These are phyloP conservation scores for Abrostola triplasia DNA, from an alignment of 2,888 invertebrate species.

Conservation along the genomic window DNA sequence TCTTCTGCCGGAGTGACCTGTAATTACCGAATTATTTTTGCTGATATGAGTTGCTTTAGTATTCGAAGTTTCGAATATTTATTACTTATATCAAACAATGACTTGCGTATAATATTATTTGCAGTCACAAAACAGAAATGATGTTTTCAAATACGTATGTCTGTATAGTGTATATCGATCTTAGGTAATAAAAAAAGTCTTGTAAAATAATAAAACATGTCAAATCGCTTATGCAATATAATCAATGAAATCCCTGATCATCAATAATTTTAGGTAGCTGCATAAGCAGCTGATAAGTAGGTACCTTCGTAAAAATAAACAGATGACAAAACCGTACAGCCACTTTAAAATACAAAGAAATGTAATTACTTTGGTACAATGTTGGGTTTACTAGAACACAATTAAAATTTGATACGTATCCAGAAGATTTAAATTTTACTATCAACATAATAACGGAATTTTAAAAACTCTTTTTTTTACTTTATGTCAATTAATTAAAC, in stretches of 20 bases:
- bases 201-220: not conserved
- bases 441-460: too few relatives aligned
- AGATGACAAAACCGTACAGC: conserved; percentile 13
- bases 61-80: not conserved
- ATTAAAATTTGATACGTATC: too few relatives aligned
- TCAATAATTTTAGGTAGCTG: not conserved
- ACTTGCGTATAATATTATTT: not conserved
- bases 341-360: conserved; percentile 12
- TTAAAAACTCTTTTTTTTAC: too few relatives aligned
- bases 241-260: conserved; percentile 1
- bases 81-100: not conserved
- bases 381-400: not conserved
- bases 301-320: conserved; percentile 8
- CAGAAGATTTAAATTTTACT: too few relatives aligned
- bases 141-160: not conserved
- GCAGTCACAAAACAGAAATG: not conserved
- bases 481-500: too few relatives aligned
- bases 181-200: not conserved
- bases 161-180: not conserved
- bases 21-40: too few relatives aligned
- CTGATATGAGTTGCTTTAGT: not conserved
- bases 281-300: conserved; percentile 5
- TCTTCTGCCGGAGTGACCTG: too few relatives aligned
- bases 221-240: not conserved
- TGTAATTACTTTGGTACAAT: conserved; percentile 7